Percentiles rank a stretch among this genome's conserved stretches.
These are phyloP conservation scores for Stenolophus ochropezus DNA, from an alignment of 2,888 invertebrate genomes.

Conservation along the genomic window DNA sequence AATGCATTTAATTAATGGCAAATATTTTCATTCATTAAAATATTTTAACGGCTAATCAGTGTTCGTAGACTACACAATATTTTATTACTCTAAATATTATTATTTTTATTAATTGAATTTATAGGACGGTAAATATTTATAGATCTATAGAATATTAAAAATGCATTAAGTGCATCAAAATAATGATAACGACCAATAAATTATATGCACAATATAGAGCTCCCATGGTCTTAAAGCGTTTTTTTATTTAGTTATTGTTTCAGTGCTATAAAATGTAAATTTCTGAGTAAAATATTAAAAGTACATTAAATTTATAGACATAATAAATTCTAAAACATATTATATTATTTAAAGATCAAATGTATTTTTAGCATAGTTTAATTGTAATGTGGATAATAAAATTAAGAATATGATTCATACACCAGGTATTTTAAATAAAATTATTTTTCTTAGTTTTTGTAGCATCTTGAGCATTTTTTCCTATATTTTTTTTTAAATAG, in stretches of 20 bases:
- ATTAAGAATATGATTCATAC: too few relatives aligned
- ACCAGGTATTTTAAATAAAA: too few relatives aligned
- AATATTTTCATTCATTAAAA: not conserved
- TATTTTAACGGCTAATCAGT: not conserved
- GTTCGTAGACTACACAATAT: conserved; percentile 19
- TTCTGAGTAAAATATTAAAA: not conserved
- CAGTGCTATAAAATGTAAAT: not conserved
- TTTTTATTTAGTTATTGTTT: conserved; percentile 5
- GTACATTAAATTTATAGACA: not conserved
- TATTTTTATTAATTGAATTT: conserved; percentile 26
- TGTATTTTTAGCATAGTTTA: not conserved
- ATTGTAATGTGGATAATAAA: too few relatives aligned
- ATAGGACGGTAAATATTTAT: not conserved
- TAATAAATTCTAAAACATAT: not conserved
- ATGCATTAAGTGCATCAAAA: not conserved
- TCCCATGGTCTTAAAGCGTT: not conserved
- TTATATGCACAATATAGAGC: not conserved
- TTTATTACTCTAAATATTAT: not conserved
- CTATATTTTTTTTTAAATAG: too few relatives aligned
- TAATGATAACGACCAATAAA: not conserved
- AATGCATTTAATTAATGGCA: too few relatives aligned
- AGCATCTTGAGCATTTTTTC: too few relatives aligned
- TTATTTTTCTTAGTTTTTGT: too few relatives aligned
- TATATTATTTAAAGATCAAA: not conserved
- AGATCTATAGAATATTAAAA: not conserved